A percentile compares a stretch with the other conserved stretches of the same genome.
phyloP scores from a whole-genome alignment of 2,888 invertebrate species.

The Poecilobothrus nobilitatus region DNA sequence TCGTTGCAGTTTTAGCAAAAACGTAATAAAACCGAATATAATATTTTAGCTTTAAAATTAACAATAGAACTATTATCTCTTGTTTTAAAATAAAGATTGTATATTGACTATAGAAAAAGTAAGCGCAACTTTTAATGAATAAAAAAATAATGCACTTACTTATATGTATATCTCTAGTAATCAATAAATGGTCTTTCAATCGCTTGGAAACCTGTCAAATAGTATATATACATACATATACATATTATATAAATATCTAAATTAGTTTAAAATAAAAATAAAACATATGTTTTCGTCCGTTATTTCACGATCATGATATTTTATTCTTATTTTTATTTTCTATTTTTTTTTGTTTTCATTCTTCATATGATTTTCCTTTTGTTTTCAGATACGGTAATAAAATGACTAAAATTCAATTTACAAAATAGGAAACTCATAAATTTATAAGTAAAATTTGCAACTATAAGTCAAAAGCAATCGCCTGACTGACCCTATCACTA shows the following conservation, averaged over 20 bases:
- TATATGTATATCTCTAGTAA: no score
- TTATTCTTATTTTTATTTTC: no score
- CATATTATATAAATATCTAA: not conserved
- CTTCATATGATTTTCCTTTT: not conserved
- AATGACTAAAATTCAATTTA: not conserved
- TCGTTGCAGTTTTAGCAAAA: no score
- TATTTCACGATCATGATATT: not conserved
- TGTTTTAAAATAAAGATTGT: no score
- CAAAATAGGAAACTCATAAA: slow-evolving; percentile 2
- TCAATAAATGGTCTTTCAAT: no score
- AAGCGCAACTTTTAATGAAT: no score
- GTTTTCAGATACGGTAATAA: not conserved
- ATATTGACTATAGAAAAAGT: no score
- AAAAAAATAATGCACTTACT: no score
- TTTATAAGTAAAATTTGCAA: not conserved
- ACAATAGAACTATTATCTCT: no score
- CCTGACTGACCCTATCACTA: not conserved
- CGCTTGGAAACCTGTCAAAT: not conserved
- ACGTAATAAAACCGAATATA: no score
- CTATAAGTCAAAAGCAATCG: not conserved
- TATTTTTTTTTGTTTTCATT: not conserved
- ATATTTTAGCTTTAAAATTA: no score
- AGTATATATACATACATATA: not conserved
- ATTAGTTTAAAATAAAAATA: not conserved
- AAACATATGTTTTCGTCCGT: not conserved